phyloP scores from a whole-genome alignment of 2,797 vertebrate species.

The Sebastes iracundus region DNA sequence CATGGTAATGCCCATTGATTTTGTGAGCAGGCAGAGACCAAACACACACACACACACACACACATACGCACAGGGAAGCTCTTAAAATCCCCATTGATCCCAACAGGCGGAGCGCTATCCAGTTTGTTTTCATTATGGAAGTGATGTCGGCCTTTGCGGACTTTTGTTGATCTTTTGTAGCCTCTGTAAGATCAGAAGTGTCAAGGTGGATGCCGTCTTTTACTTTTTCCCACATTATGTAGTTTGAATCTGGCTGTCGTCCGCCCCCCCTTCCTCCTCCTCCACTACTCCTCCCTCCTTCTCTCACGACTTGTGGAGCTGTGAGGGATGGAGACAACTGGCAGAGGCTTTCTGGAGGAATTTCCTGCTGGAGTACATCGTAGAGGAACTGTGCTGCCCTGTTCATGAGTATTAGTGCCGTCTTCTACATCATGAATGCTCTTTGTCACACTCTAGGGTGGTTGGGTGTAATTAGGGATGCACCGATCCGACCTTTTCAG shows the following conservation, averaged over 20 bases:
- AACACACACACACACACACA: slow-evolving; percentile 1
- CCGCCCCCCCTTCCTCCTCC: background rate
- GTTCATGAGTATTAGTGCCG: slow-evolving; percentile 22
- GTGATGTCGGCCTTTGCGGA: slow-evolving; percentile 13
- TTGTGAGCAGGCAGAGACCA: slow-evolving; percentile 58
- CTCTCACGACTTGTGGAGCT: slow-evolving; percentile 14
- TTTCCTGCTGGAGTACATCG: slow-evolving; percentile 33
- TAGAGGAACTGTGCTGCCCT: slow-evolving; percentile 21
- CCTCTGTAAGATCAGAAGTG: slow-evolving; percentile 17
- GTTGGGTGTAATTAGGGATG: background rate
- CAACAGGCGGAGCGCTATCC: slow-evolving; percentile 38
- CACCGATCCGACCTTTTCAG: too few relatives aligned
- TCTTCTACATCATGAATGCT: background rate
- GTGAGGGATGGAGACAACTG: slow-evolving; percentile 65
- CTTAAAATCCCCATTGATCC: slow-evolving; percentile 69
- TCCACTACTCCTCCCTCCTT: background rate
- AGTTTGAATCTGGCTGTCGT: slow-evolving; percentile 1
- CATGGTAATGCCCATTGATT: slow-evolving; percentile 76
- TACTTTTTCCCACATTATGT: slow-evolving; percentile 46
- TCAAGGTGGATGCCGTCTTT: slow-evolving; percentile 27
- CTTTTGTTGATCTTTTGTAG: slow-evolving; percentile 28
- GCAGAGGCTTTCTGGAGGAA: slow-evolving; percentile 43
- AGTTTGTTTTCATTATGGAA: slow-evolving; percentile 60
- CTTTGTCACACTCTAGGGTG: background rate
- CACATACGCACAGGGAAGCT: slow-evolving; percentile 48